These are phyloP conservation scores for Papilio machaon DNA, from an alignment of 1,140 invertebrate species.

Conservation along the genomic window DNA sequence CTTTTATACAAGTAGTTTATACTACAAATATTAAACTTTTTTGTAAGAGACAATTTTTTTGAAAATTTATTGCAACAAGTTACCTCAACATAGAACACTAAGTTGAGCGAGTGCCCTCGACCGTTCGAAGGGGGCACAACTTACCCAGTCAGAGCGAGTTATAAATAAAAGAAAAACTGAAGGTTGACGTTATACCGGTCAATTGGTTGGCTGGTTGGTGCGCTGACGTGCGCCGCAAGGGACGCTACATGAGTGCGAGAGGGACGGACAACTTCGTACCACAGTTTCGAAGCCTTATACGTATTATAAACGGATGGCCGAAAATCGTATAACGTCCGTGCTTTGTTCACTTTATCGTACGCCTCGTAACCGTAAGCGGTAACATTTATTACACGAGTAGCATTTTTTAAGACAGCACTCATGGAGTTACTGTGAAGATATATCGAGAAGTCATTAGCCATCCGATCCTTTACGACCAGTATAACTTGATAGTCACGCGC, in stretches of 20 bases:
- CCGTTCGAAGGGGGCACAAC: conserved; percentile 67
- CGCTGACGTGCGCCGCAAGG: conserved; percentile 71
- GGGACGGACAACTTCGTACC: conserved; percentile 61
- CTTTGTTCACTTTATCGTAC: conserved; percentile 73
- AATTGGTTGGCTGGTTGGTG: conserved; percentile 80
- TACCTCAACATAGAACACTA: neutral
- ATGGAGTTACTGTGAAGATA: conserved; percentile 35
- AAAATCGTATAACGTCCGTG: conserved; percentile 76
- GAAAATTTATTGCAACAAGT: neutral
- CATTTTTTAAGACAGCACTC: conserved; percentile 54
- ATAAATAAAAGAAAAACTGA: conserved; percentile 82
- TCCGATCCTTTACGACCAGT: conserved; percentile 25
- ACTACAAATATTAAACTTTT: neutral
- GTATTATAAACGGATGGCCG: conserved; percentile 74
- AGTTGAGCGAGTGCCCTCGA: conserved; percentile 1
- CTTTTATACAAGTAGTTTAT: too few species aligned
- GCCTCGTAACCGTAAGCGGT: conserved; percentile 63
- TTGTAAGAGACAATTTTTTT: neutral
- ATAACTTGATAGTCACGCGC: conserved; percentile 13
- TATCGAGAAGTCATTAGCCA: conserved; percentile 41
- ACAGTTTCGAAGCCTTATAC: conserved; percentile 77
- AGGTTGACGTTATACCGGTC: conserved; percentile 81
- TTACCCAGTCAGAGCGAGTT: conserved; percentile 76
- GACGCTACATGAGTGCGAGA: conserved; percentile 51
- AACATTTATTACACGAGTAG: conserved; percentile 53